These are phyloP conservation scores for Bhutanitis thaidina DNA, from an alignment of 2,888 invertebrate genomes.

Conservation along the genomic window DNA sequence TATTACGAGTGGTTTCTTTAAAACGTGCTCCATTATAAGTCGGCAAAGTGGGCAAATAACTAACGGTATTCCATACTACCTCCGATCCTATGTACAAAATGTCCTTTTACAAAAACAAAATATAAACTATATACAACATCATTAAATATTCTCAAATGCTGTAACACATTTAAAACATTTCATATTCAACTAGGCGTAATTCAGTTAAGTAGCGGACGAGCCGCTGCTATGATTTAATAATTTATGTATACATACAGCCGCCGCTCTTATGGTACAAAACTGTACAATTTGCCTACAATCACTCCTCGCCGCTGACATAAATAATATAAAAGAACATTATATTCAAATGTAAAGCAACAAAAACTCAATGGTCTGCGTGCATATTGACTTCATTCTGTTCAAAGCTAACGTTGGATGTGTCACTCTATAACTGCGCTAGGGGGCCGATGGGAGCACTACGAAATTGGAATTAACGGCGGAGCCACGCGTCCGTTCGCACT, in stretches of 20 bases:
- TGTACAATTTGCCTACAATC: slow-evolving; percentile 57
- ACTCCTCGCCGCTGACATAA: slow-evolving; percentile 32
- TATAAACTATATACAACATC: slow-evolving; percentile 80
- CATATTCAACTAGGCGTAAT: slow-evolving; percentile 75
- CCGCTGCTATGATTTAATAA: slow-evolving; percentile 52
- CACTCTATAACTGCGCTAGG: background rate
- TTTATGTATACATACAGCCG: slow-evolving; percentile 39
- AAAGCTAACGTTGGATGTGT: slow-evolving; percentile 3
- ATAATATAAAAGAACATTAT: slow-evolving; percentile 35
- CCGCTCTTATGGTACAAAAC: slow-evolving; percentile 37
- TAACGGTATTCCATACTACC: slow-evolving; percentile 51
- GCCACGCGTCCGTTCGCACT: slow-evolving; percentile 18
- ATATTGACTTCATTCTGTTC: background rate
- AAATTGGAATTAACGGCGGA: slow-evolving; percentile 18
- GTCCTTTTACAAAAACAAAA: slow-evolving; percentile 72
- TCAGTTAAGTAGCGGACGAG: slow-evolving; percentile 55
- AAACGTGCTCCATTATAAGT: slow-evolving; percentile 58
- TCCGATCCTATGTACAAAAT: slow-evolving; percentile 66
- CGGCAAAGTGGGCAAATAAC: slow-evolving; percentile 68
- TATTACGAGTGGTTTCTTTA: slow-evolving; percentile 76
- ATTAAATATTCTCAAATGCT: slow-evolving; percentile 79
- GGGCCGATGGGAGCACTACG: background rate
- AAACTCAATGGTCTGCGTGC: slow-evolving; percentile 36
- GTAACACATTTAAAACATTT: slow-evolving; percentile 80
- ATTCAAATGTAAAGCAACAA: slow-evolving; percentile 62